Evolutionary conservation across 1,140 invertebrate species (phyloP).

Genomic region (Platyura marginata): DNA sequence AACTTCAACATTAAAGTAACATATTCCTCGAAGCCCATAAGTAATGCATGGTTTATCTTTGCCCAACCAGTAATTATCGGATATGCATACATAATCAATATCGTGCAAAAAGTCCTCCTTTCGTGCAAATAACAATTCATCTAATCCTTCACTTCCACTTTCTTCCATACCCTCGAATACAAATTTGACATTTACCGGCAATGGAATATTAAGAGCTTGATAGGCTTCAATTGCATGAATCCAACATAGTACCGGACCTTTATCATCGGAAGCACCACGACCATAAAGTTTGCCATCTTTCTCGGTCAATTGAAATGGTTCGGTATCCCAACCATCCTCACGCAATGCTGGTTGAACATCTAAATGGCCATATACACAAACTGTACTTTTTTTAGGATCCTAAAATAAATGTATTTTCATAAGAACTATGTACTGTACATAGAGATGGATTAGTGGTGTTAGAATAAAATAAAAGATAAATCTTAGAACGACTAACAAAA

Average conservation of each 20-base stretch:
- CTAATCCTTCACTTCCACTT: conserved; percentile 85
- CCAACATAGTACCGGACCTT: conserved; percentile 85
- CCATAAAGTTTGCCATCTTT: conserved; percentile 84
- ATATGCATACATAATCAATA: conserved; percentile 93
- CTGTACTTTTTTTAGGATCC: conserved; percentile 75
- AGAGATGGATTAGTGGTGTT: no score
- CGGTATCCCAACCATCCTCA: conserved; percentile 89
- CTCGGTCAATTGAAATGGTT: conserved; percentile 82
- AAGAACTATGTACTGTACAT: no score
- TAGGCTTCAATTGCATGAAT: conserved; percentile 83
- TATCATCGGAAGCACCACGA: conserved; percentile 86
- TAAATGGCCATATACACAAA: conserved; percentile 91
- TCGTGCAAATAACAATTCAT: conserved; percentile 57
- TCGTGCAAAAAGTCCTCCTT: conserved; percentile 65
- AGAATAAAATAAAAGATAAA: no score
- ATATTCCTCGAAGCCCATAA: conserved; percentile 87
- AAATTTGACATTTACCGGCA: conserved; percentile 94
- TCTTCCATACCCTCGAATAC: conserved; percentile 99
- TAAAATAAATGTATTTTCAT: conserved; percentile 8
- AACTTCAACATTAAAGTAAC: conserved; percentile 83
- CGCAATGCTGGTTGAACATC: conserved; percentile 90
- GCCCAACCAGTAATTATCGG: conserved; percentile 98
- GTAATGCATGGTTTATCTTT: conserved; percentile 93
- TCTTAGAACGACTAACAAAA: no score
- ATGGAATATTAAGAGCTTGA: conserved; percentile 43